Conservation (phyloP, 2,797 vertebrate species). For the Gobionotothen gibberifrons region DNA sequence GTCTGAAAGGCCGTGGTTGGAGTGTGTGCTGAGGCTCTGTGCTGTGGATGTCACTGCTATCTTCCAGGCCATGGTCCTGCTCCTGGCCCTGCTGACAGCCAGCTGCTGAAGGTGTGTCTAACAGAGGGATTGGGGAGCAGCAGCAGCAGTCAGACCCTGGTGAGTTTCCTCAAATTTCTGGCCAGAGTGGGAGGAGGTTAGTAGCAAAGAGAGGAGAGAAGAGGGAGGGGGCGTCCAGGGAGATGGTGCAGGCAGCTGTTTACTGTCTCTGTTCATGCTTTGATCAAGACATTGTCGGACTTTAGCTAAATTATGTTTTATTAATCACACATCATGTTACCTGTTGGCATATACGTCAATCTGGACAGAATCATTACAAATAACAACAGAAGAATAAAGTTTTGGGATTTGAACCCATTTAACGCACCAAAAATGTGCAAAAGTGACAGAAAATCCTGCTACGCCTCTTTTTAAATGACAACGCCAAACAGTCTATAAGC, state of each 20-base stretch:
- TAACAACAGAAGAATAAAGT: background rate
- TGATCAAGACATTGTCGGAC: constrained; percentile 2
- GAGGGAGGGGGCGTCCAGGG: constrained; percentile 62
- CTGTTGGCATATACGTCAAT: constrained; percentile 42
- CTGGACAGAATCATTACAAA: constrained; percentile 9
- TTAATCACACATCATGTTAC: constrained; percentile 17
- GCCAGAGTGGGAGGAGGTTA: constrained; percentile 78
- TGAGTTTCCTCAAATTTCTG: constrained; percentile 84
- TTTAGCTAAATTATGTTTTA: constrained; percentile 4
- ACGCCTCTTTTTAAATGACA: constrained; percentile 17
- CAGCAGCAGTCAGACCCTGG: constrained; percentile 74
- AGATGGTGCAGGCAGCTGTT: constrained; percentile 49
- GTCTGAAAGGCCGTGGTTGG: constrained; percentile 40
- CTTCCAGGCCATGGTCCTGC: constrained; percentile 41
- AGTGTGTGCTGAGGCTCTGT: constrained; percentile 44
- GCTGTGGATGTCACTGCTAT: constrained; percentile 56
- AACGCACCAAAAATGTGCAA: background rate
- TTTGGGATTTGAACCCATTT: background rate
- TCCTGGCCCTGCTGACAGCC: constrained; percentile 65
- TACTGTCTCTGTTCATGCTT: constrained; percentile 13
- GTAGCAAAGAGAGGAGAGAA: constrained; percentile 56
- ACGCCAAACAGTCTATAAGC: background rate
- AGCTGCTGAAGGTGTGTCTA: constrained; percentile 74
- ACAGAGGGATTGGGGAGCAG: constrained; percentile 64
- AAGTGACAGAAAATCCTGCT: constrained; percentile 1